Evolutionary conservation across 1,140 invertebrate species (phyloP), one percentile per base, ranked within the genome.

Genomic region (Plutomurus gul): DNA sequence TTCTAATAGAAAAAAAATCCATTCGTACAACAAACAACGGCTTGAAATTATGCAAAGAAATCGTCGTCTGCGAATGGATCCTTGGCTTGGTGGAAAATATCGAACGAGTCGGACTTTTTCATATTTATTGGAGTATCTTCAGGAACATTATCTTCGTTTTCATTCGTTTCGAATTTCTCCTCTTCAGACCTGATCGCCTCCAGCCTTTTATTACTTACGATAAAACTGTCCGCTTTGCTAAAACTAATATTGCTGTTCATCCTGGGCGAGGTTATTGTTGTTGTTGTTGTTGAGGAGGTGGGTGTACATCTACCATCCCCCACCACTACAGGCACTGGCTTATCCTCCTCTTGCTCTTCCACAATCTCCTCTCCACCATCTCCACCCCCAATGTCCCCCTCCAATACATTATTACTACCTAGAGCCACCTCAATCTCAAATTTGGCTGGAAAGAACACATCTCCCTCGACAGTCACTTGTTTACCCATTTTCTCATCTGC

Each of bases 31-130:
- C 10, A 1, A 6, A 25, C 4, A 3, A 47, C 4, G 51, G 8
- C 16, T 16, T 30, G 11, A 40, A 71, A 10, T 79, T 33, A 82
- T 13, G 49, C 37, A 47, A 82, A 82, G 60, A 84, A 84, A 74
- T 82, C 81, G 73, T 84, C 83, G 33, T 84, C 81, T 3, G 49
- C 83, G 72, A 84, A 84, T 27, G 83, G 83, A 77, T 84, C 83
- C 36, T 72, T 76, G 20, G 49, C 75, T 40, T 77, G 74, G 18
- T 82, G 56, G 56, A 84, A 84, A 74, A 84, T 84, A 71, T 82
- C 82, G 46, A 77, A 84, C 1, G 83, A 84, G 22, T 84, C 81
- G 20, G 79, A 81, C 46, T 84, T 84, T 75, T 84, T 84, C 83
- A 84, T 81, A n/a, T 72, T 60, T 16, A 22, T 27, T n/a, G 39